Conservation (phyloP, 2,113 vertebrate species). For the Ammodramus savannarum region DNA sequence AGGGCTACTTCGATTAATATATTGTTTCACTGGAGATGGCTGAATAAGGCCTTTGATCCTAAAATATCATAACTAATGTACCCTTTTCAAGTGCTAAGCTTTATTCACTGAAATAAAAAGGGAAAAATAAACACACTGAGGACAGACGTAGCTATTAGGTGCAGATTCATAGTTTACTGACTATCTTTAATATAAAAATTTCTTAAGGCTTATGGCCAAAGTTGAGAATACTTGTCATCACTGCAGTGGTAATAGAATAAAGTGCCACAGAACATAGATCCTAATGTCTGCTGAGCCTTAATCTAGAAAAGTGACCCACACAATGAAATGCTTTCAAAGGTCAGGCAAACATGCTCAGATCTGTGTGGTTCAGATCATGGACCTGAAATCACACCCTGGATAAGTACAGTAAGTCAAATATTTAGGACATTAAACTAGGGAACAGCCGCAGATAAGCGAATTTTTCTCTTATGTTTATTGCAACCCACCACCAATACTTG, state of each 20-base stretch:
- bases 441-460: not conserved
- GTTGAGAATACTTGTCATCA: not conserved
- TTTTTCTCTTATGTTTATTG: not conserved
- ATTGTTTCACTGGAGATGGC: not conserved
- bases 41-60: not conserved
- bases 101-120: not conserved
- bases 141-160: not conserved
- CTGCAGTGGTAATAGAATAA: not conserved
- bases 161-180: not conserved
- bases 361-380: not conserved
- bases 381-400: not conserved
- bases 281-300: not conserved
- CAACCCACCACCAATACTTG: not conserved
- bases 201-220: not conserved
- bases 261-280: not conserved
- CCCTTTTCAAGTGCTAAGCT: not conserved
- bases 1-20: not conserved
- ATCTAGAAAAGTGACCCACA: not conserved
- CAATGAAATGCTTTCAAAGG: not conserved
- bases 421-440: not conserved
- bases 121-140: not conserved
- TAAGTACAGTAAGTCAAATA: not conserved
- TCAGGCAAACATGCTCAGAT: not conserved
- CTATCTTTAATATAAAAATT: not conserved
- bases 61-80: not conserved